A percentile compares a stretch with the other conserved stretches of the same genome.
Evolutionary conservation across 1,140 invertebrate species (phyloP).

Genomic region (Hypothenemus hampei): DNA sequence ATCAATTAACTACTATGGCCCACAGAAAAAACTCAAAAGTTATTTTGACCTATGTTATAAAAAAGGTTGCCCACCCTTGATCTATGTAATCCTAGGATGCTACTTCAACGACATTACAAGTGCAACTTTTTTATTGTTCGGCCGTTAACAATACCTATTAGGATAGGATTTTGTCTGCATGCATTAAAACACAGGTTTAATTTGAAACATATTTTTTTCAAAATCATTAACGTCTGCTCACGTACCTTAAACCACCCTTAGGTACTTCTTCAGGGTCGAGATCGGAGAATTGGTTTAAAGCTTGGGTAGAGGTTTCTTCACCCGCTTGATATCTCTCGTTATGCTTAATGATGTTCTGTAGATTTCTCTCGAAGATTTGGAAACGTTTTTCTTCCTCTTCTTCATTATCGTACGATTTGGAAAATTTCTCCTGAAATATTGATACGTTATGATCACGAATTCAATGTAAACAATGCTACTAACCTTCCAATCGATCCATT

Average conservation of each 20-base stretch:
- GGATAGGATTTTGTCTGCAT: not conserved
- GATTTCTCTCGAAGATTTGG: not conserved
- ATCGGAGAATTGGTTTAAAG: not conserved
- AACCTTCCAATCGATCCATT: not conserved
- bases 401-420: not conserved
- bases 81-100: not conserved
- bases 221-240: not conserved
- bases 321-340: not conserved
- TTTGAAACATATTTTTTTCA: not conserved
- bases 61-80: not conserved
- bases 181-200: not conserved
- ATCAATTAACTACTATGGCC: too few species aligned
- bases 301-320: not conserved
- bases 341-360: not conserved
- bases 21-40: too few species aligned
- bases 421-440: not conserved
- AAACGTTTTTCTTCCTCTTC: not conserved
- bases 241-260: not conserved
- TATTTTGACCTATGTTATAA: too few species aligned
- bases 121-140: not conserved
- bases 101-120: not conserved
- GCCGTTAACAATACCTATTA: not conserved
- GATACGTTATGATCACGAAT: too few species aligned
- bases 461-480: not conserved
- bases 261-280: not conserved